Base-by-base conservation (phyloP, 2,797 vertebrate species). In the Phoeniculus purpureus region DNA sequence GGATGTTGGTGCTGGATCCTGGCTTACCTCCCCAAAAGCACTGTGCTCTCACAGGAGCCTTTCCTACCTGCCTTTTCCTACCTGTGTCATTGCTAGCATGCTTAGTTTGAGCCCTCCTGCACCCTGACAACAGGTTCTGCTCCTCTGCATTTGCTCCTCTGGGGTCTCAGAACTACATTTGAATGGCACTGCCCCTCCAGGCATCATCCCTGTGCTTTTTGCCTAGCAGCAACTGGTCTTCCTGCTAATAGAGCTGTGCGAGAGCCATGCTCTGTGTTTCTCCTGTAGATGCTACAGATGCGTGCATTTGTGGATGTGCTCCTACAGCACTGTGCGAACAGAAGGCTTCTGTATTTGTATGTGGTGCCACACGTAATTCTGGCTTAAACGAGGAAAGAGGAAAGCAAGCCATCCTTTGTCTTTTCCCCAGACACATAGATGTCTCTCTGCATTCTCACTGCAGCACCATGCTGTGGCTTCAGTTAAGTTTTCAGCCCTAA, bases 241-340 rank as follows among this genome's bases (percentile, higher is more conserved):
- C 0, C 0, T 5, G 34, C 31, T 27, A 14, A 13, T 9, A 11
- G 23, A 50, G 50, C 51, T 52, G 31, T 2, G 27, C 1, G 5
- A 40, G 21, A 80, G 55, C 12, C 29, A 58, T 0, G 0, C 15
- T 43, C 74, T 31, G 40, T 26, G 14, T 17, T 73, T 55, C 82
- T 48, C 45, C 80, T 31, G 2, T 0, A 54, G 47, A 29, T 0
- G 3, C 48, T 21, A 50, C 27, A 58, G 37, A n/a, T 0, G 0
- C 43, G 32, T 29, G 7, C 6, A 5, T 37, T 47, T 70, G 37
- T 21, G 48, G n/a, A 37, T 47, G 59, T 47, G 25, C 20, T 77
- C 4, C 1, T 10, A 22, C 0, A 67, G 58, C 16, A 66, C 66
- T 40, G 40, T 29, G 81, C 54, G 26, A 27, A 58, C 0, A 1